Conservation (phyloP, 2,797 vertebrate species). For the Setipinna tenuifilis region DNA sequence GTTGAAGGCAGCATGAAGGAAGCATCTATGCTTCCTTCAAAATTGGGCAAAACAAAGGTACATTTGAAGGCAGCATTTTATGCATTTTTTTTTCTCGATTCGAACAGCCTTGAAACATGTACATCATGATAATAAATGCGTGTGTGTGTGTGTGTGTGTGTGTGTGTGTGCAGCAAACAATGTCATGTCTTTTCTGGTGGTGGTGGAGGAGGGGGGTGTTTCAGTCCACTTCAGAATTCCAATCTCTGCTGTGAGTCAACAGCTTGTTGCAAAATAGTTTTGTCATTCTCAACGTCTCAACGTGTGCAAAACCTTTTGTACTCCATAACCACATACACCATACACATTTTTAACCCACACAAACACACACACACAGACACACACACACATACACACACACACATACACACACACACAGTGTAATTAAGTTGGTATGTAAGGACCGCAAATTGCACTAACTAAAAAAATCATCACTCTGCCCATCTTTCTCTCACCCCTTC, state of each 20-base stretch:
- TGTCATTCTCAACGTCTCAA: not conserved
- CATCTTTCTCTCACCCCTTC: constrained; percentile 33
- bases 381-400: not conserved
- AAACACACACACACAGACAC: not conserved
- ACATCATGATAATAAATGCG: not conserved
- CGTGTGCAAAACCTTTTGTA: not conserved
- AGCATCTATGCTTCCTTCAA: no score
- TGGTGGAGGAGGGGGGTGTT: not conserved
- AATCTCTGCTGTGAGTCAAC: not conserved
- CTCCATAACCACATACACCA: not conserved
- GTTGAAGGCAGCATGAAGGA: no score
- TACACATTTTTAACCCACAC: no score
- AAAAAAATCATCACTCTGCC: constrained; percentile 28
- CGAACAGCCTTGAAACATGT: no score
- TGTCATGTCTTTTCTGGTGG: no score
- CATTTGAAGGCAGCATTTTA: no score
- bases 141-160: not conserved
- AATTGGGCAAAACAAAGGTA: no score
- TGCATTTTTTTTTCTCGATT: no score
- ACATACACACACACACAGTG: not conserved
- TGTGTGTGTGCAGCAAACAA: no score
- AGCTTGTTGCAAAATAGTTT: not conserved
- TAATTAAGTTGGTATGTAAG: not conserved
- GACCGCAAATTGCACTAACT: constrained; percentile 12
- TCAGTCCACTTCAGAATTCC: not conserved